Base-by-base conservation (phyloP, 2,888 invertebrate genomes). In the Proisotoma minuta region DNA sequence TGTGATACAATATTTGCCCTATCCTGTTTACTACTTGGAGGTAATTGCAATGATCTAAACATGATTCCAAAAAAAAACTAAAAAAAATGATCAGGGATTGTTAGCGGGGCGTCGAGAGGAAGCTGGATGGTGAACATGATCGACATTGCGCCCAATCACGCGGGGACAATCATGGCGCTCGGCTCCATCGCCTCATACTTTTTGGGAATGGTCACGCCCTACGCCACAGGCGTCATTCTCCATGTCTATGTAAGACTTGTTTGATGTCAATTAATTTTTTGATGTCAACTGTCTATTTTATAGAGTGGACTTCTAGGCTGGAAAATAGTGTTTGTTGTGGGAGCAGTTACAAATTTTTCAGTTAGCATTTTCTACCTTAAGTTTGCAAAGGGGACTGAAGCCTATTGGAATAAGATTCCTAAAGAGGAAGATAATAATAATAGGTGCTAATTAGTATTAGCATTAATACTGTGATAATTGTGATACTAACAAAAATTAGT, bases 91-190 rank as follows among this genome's bases (percentile, higher is more conserved):
- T 8, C 34, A 34, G 34, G 34, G 8, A 15, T 34, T 34, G 34
- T 34, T 8, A 34, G 34, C 34, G 34, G 34, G 8, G 34, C 34
- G 34, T 34, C 34, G 34, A 8, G 34, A 34, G 34, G 34, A 15
- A 34, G 34, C 34, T 76, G 74, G 66, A 68, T 87, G 85, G 87
- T 87, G 0, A 87, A 84, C 74, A 84, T 88, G 66, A 86, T 88
- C 18, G 88, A 88, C 76, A 85, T 88, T 63, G 86, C 87, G 1
- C 87, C 88, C n/a, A 87, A 88, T 78, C 84, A 86, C 73, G 87
- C 88, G 57, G 88, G 84, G 76, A 75, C 65, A 22, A 52, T 68
- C 20, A 58, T 68, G 57, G 68, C 62, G 18, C 27, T 61, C 15
- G 57, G 57, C 34, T 65, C 61, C 52, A 65, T 65, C 10, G 34